Percentiles rank a stretch among this genome's conserved stretches.
These are phyloP conservation scores for Trissolcus basalis DNA, from an alignment of 1,140 invertebrate genomes.

Conservation along the genomic window DNA sequence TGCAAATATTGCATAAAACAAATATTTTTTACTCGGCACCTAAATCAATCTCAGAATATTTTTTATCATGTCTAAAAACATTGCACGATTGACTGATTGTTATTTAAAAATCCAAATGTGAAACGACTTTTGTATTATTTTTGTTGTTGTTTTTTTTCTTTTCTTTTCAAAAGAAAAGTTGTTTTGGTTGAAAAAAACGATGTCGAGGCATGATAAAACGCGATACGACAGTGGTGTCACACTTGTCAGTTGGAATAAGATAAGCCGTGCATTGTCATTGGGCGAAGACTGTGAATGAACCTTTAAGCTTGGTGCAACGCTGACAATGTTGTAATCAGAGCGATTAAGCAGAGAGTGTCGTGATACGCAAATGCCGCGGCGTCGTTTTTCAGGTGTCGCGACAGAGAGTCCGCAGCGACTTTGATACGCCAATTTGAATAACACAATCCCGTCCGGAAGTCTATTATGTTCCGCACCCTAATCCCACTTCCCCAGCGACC, in stretches of 20 bases:
- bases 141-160: no score
- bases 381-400: slow-evolving; percentile 48
- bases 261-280: slow-evolving; percentile 28
- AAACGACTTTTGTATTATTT: no score
- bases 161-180: background rate
- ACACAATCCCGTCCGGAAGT: slow-evolving; percentile 51
- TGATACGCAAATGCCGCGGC: slow-evolving; percentile 57
- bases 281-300: slow-evolving; percentile 39
- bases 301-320: slow-evolving; percentile 29
- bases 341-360: slow-evolving; percentile 60
- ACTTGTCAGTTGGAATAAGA: slow-evolving; percentile 13
- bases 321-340: slow-evolving; percentile 62
- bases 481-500: slow-evolving; percentile 12
- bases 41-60: no score
- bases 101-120: no score
- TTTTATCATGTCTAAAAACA: no score
- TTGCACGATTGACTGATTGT: no score
- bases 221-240: background rate
- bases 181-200: background rate
- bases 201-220: background rate
- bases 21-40: no score
- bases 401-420: slow-evolving; percentile 35
- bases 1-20: no score
- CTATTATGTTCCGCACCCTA: slow-evolving; percentile 34
- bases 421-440: slow-evolving; percentile 48